A percentile compares a stretch with the other conserved stretches of the same genome.
phyloP scores from a whole-genome alignment of 2,113 vertebrate genomes.

The Phalacrocorax carbo region DNA sequence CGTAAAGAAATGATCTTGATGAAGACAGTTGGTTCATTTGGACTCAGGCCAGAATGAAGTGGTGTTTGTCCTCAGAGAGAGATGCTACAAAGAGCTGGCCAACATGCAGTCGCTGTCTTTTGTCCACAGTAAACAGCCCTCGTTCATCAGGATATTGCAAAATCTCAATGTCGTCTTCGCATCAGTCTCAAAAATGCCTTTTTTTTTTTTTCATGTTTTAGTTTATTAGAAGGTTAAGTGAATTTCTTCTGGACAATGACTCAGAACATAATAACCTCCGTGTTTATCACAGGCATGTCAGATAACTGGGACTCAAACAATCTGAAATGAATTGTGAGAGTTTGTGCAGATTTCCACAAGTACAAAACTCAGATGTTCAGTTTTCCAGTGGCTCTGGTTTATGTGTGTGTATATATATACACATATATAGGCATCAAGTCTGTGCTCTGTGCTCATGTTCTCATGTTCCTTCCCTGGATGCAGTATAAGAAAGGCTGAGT shows the following conservation, averaged over 20 bases:
- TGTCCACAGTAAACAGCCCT: not conserved
- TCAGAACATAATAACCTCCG: not conserved
- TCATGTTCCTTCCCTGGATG: not conserved
- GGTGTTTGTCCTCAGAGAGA: not conserved
- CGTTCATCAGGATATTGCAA: not conserved
- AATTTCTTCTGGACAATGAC: not conserved
- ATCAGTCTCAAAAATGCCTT: not conserved
- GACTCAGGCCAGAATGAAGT: not conserved
- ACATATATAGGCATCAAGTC: not conserved
- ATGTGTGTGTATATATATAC: too few species aligned
- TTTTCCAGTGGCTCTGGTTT: not conserved
- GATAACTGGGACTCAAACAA: not conserved
- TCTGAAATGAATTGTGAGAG: not conserved
- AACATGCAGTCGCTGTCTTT: not conserved
- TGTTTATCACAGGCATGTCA: not conserved
- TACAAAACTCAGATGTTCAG: not conserved
- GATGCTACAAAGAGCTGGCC: not conserved
- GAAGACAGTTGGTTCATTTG: not conserved
- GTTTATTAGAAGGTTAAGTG: constrained; percentile 16
- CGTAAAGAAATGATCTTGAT: not conserved
- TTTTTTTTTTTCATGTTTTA: not conserved
- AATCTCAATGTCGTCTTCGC: not conserved
- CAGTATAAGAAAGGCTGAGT: not conserved
- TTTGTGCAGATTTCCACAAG: not conserved
- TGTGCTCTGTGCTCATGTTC: not conserved